Percentiles rank a stretch among this genome's conserved stretches.
Evolutionary conservation across 2,113 vertebrate species (phyloP).

Genomic region (Hypocryptadius cinnamomeus): DNA sequence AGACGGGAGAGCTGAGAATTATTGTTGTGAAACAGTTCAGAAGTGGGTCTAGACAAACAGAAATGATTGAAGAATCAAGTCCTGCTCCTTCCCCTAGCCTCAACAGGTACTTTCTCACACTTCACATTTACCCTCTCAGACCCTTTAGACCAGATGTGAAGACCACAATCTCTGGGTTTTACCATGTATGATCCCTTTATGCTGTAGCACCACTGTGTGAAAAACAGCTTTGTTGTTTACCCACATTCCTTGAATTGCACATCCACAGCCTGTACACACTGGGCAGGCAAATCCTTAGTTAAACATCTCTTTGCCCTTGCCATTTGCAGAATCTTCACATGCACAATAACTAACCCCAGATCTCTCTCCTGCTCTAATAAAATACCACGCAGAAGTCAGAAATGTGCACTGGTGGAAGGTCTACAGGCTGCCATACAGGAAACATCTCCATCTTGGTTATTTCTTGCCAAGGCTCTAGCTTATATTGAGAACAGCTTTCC

Average conservation of each 20-base stretch:
- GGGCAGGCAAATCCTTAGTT: not conserved
- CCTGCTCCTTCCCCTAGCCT: not conserved
- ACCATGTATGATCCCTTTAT: not conserved
- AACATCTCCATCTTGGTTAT: not conserved
- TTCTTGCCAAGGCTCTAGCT: not conserved
- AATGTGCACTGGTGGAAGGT: not conserved
- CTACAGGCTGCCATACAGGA: not conserved
- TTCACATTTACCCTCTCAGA: not conserved
- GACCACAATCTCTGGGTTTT: not conserved
- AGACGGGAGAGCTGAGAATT: not conserved
- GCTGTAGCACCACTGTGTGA: not conserved
- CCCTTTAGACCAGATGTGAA: not conserved
- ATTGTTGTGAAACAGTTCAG: not conserved
- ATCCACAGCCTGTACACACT: not conserved
- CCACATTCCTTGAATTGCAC: not conserved
- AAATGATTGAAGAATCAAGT: not conserved
- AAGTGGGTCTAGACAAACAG: not conserved
- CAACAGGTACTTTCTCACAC: not conserved
- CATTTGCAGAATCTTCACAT: not conserved
- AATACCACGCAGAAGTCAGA: not conserved
- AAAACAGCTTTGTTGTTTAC: not conserved
- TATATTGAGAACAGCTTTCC: not conserved
- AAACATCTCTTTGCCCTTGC: not conserved
- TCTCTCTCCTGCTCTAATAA: not conserved
- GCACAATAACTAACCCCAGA: not conserved